A percentile compares a stretch with the other conserved stretches of the same genome.
phyloP scores from a whole-genome alignment of 1,140 invertebrate species.

The Anastrepha obliqua region DNA sequence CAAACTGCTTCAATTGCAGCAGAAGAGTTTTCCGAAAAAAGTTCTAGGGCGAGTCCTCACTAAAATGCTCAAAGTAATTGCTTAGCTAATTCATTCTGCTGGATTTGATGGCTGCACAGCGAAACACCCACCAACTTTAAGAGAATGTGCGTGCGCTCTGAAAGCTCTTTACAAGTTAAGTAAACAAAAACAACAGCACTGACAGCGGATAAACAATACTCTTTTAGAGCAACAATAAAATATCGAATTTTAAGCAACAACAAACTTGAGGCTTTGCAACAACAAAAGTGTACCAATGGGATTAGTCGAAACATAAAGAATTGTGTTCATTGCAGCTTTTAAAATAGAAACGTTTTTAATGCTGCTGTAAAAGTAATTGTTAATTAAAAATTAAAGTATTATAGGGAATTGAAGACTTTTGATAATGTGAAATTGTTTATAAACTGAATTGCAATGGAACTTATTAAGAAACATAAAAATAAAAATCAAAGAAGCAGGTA shows the following conservation, averaged over 20 bases:
- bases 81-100: not conserved
- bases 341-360: not conserved
- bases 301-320: not conserved
- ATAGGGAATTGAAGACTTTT: not conserved
- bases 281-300: not conserved
- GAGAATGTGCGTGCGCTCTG: not conserved
- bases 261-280: too few species aligned
- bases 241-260: not conserved
- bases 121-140: not conserved
- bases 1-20: too few species aligned
- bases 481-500: too few species aligned
- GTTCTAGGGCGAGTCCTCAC: too few species aligned
- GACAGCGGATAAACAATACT: constrained; percentile 17
- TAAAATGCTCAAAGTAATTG: too few species aligned
- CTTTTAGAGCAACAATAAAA: not conserved
- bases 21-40: too few species aligned
- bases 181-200: constrained; percentile 4
- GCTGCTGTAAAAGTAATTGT: not conserved
- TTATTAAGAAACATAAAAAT: too few species aligned
- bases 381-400: not conserved
- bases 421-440: too few species aligned
- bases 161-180: not conserved
- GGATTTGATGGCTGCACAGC: not conserved
- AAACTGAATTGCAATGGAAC: too few species aligned
- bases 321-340: not conserved